A percentile compares a stretch with the other conserved stretches of the same genome.
Conservation (phyloP, 2,888 invertebrate genomes). For the Lysandra coridon region DNA sequence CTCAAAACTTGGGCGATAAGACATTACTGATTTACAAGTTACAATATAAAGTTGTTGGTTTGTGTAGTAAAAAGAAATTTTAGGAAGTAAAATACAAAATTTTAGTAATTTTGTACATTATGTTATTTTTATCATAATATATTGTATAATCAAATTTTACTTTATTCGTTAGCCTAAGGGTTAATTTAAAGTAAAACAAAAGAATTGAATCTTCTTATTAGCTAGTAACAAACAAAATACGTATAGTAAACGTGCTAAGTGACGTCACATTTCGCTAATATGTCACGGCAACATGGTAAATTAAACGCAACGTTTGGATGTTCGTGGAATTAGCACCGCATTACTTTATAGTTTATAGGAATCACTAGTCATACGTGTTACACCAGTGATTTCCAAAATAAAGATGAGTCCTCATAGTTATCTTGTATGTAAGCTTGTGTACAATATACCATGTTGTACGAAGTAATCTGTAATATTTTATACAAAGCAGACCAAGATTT, state of each 20-base stretch:
- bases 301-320: constrained; percentile 8
- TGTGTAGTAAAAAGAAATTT: too few relatives aligned
- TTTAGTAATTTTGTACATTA: too few relatives aligned
- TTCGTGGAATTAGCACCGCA: not conserved
- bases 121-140: too few relatives aligned
- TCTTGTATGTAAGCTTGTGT: not conserved
- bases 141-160: too few relatives aligned
- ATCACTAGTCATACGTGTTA: not conserved
- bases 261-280: not conserved
- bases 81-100: too few relatives aligned
- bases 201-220: not conserved
- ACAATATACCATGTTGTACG: too few relatives aligned
- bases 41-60: too few relatives aligned
- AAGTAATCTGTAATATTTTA: too few relatives aligned
- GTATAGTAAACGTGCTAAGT: not conserved
- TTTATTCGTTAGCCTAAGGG: too few relatives aligned
- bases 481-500: too few relatives aligned
- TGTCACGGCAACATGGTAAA: not conserved
- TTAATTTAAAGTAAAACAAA: not conserved
- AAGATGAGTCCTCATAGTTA: not conserved
- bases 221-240: not conserved
- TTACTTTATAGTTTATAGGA: not conserved
- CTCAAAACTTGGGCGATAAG: too few relatives aligned
- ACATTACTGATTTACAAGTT: too few relatives aligned
- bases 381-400: not conserved